Base-by-base conservation (phyloP, 2,888 invertebrate genomes). In the Thelaira solivaga region DNA sequence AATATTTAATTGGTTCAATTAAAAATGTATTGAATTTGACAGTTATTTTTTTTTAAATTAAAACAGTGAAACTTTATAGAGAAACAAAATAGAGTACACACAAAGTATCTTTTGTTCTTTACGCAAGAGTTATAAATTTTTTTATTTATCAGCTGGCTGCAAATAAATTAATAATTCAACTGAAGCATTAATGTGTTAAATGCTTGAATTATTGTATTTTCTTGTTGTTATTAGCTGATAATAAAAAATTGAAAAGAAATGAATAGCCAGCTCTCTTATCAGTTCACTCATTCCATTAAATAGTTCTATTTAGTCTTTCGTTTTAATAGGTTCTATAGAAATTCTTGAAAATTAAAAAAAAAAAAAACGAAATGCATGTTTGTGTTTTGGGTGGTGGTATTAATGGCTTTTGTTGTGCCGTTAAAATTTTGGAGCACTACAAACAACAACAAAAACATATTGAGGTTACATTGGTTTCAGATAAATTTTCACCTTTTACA, bases 361-460 rank as follows among this genome's bases (percentile, higher is more conserved):
- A 39, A 18, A 7, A 0, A 1, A 8, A 6, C 1, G 67, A 65
- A 61, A 82, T 82, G 82, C 80, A 77, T 55, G 73, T 82, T 10
- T 80, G 80, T 24, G 91, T 96, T n/a, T 86, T 96, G 59, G 96
- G 96, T 11, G 94, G 92, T 1, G 96, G 96, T 2, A 91, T 94
- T 0, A 92, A 92, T 57, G 96, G 96, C 0, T 86, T 94, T 8
- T 90, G 93, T 29, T 91, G 93, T 81, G 95, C 94, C 4, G 86
- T 94, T 1, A 91, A 91, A 84, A 91, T 95, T 41, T 92, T 93
- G 84, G 91, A 93, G 82, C 80, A 84, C 62, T 87, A 83, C 67
- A 90, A 90, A 81, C 90, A 91, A 80, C 90, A 71, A 53, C 22
- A 41, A 31, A 53, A 49, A 7, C 77, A 80, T 4, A 81, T 82